These are phyloP conservation scores for Dunckerocampus dactyliophorus DNA, from an alignment of 2,113 vertebrate genomes.

Conservation along the genomic window DNA sequence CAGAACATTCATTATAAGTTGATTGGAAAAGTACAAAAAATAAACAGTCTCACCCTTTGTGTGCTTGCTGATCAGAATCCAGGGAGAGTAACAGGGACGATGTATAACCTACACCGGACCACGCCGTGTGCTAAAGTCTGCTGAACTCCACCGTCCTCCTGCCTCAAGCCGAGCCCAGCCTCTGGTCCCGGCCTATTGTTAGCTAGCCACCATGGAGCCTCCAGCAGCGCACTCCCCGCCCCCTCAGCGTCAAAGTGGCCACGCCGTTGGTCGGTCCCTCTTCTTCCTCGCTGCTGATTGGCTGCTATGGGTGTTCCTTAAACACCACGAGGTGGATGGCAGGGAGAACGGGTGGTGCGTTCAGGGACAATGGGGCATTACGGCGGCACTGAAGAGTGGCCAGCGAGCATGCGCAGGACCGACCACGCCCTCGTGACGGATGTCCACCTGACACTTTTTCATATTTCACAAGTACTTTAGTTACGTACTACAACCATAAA, in stretches of 20 bases:
- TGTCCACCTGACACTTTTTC: neutral
- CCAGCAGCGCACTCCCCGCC: slow-evolving; percentile 62
- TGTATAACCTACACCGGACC: slow-evolving; percentile 29
- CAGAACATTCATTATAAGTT: neutral
- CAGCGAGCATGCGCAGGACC: neutral
- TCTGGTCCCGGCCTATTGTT: slow-evolving; percentile 68
- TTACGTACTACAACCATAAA: neutral
- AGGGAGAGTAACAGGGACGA: neutral
- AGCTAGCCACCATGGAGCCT: slow-evolving; percentile 50
- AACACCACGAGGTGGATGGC: slow-evolving; percentile 23
- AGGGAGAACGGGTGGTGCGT: slow-evolving; percentile 24
- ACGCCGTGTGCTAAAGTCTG: slow-evolving; percentile 21
- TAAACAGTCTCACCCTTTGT: slow-evolving; percentile 41
- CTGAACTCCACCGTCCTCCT: slow-evolving; percentile 22
- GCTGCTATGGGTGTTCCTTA: slow-evolving; percentile 23
- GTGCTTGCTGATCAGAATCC: slow-evolving; percentile 15
- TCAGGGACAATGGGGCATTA: neutral
- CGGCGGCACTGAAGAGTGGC: no score
- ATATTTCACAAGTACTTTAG: neutral
- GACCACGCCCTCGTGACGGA: slow-evolving; percentile 2
- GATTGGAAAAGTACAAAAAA: slow-evolving; percentile 5
- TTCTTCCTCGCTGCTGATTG: slow-evolving; percentile 35
- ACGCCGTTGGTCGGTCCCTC: slow-evolving; percentile 34
- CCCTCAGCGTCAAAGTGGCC: slow-evolving; percentile 1
- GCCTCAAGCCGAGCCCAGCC: slow-evolving; percentile 50